These are phyloP conservation scores for Leucoptera coffeella DNA, from an alignment of 2,888 invertebrate genomes.

Conservation along the genomic window DNA sequence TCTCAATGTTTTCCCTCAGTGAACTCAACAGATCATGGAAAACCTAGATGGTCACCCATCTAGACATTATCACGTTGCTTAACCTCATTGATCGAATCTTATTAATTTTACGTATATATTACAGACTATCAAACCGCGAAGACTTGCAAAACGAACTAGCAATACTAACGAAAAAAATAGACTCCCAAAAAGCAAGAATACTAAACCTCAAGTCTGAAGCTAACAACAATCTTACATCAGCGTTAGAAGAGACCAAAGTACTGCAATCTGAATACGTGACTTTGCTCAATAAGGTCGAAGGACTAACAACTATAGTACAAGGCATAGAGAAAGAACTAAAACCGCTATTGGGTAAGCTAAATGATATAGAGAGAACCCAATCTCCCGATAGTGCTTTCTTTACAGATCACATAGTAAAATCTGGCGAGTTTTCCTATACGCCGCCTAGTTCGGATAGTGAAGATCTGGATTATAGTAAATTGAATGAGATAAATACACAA, in stretches of 20 bases:
- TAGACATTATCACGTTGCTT: too few species aligned
- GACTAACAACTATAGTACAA: conserved; percentile 60
- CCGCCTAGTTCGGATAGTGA: conserved; percentile 44
- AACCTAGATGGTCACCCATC: too few species aligned
- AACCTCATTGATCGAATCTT: too few species aligned
- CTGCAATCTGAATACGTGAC: conserved; percentile 59
- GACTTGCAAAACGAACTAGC: conserved; percentile 73
- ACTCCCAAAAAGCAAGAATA: conserved; percentile 58
- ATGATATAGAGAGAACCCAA: conserved; percentile 35
- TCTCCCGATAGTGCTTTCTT: conserved; percentile 47
- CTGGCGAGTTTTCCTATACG: conserved; percentile 41
- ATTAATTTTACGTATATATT: conserved; percentile 1
- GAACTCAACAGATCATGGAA: too few species aligned
- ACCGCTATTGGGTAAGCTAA: conserved; percentile 29
- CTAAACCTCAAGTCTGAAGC: conserved; percentile 62
- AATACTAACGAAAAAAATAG: conserved; percentile 59
- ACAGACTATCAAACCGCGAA: conserved; percentile 73
- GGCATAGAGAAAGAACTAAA: conserved; percentile 61
- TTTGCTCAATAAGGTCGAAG: conserved; percentile 53
- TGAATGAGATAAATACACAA: conserved; percentile 32
- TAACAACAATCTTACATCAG: conserved; percentile 58
- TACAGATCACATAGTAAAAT: conserved; percentile 47
- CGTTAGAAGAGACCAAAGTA: conserved; percentile 62
- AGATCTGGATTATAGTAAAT: conserved; percentile 26
- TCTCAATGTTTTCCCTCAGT: too few species aligned